A percentile compares a stretch with the other conserved stretches of the same genome.
Evolutionary conservation across 1,140 invertebrate genomes (phyloP).

Genomic region (Sitobion miscanthi): DNA sequence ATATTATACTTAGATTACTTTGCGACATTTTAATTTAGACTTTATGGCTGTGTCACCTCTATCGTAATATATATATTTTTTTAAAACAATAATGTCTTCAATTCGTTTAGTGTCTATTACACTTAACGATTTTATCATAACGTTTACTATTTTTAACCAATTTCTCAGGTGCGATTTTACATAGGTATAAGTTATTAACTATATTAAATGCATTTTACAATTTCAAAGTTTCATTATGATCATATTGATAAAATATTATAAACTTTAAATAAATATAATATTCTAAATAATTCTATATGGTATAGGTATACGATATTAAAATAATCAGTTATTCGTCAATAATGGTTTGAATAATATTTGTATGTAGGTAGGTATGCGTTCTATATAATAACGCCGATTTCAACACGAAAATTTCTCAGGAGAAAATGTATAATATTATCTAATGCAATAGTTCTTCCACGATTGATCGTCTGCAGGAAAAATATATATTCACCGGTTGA

Average conservation of each 20-base stretch:
- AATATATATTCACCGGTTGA: background rate
- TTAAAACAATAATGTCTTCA: background rate
- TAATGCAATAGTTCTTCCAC: slow-evolving; percentile 3
- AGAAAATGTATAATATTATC: slow-evolving; percentile 1
- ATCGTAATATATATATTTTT: background rate
- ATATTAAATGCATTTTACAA: background rate
- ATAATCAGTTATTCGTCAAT: background rate
- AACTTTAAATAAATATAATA: background rate
- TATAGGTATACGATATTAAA: background rate
- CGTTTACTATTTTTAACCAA: no score
- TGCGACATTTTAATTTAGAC: background rate
- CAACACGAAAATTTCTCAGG: slow-evolving; percentile 6
- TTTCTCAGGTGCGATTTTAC: background rate
- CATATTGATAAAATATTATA: background rate
- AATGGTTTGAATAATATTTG: background rate
- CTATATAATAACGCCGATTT: background rate
- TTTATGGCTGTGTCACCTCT: background rate
- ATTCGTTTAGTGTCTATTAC: background rate
- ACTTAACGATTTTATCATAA: no score
- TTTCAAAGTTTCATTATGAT: background rate
- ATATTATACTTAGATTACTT: background rate
- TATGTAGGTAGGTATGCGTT: background rate
- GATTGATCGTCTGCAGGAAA: background rate
- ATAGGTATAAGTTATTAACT: background rate
- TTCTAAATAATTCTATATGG: background rate